These are phyloP conservation scores for Lasiommata megera DNA, from an alignment of 2,888 invertebrate species.

Conservation along the genomic window DNA sequence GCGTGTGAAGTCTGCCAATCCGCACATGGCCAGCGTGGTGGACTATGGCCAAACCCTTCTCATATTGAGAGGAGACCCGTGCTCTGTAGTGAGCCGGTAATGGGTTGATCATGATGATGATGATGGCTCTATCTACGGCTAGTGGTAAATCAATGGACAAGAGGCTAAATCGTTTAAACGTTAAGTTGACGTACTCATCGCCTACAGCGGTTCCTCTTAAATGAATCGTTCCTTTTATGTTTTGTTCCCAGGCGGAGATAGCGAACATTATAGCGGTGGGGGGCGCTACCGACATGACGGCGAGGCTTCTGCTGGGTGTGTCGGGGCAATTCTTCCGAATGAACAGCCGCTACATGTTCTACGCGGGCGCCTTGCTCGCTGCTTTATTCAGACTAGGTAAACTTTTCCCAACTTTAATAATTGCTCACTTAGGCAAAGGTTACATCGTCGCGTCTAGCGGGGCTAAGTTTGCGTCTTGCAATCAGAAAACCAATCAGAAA, in stretches of 20 bases:
- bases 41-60: no score
- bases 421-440: neutral
- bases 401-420: constrained; percentile 28
- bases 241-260: constrained; percentile 63
- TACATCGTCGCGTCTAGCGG: no score
- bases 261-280: constrained; percentile 82
- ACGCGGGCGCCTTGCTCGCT: constrained; percentile 78
- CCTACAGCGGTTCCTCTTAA: constrained; percentile 2
- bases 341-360: constrained; percentile 82
- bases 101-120: no score
- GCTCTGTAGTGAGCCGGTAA: no score
- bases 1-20: no score
- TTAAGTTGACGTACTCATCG: neutral
- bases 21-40: no score
- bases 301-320: constrained; percentile 79
- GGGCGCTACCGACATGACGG: constrained; percentile 82
- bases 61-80: no score
- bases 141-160: no score
- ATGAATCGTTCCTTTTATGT: constrained; percentile 2
- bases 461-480: no score
- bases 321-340: constrained; percentile 79
- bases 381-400: constrained; percentile 82
- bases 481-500: no score
- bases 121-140: no score
- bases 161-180: neutral